phyloP scores from a whole-genome alignment of 2,888 invertebrate species.

The Steromphala cineraria region DNA sequence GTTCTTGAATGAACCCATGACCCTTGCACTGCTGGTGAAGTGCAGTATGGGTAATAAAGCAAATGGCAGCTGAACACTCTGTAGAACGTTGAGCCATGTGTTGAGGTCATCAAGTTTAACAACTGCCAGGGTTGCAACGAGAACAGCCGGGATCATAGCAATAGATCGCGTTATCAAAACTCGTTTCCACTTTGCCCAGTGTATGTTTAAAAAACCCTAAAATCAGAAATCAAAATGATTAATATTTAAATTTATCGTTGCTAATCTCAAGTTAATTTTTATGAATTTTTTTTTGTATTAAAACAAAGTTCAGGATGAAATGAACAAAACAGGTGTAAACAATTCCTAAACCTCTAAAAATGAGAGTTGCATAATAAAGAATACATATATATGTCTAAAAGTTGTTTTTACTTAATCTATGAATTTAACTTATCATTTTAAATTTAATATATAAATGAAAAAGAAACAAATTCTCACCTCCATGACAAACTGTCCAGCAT shows the following conservation, averaged over 20 bases:
- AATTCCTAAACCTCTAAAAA: no score
- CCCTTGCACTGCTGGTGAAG: conserved; percentile 85
- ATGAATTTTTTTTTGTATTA: no score
- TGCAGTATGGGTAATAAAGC: conserved; percentile 90
- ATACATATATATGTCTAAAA: no score
- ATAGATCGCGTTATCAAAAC: conserved; percentile 89
- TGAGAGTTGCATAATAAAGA: no score
- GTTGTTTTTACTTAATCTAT: no score
- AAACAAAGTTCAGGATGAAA: no score
- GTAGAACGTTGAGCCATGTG: conserved; percentile 88
- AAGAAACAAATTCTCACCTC: conserved; percentile 77
- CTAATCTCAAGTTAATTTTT: no score
- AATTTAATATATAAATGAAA: neutral
- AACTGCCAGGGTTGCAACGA: conserved; percentile 75
- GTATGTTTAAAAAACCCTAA: conserved; percentile 87
- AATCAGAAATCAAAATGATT: neutral
- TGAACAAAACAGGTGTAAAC: no score
- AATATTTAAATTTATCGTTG: no score
- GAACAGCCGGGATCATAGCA: conserved; percentile 82
- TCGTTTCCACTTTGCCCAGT: conserved; percentile 90
- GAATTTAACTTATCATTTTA: no score
- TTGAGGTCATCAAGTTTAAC: conserved; percentile 86
- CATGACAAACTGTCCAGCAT: conserved; percentile 91
- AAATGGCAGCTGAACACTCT: conserved; percentile 90
- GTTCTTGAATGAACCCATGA: conserved; percentile 91